phyloP scores from a whole-genome alignment of 2,797 vertebrate genomes.

The Sciurus carolinensis region DNA sequence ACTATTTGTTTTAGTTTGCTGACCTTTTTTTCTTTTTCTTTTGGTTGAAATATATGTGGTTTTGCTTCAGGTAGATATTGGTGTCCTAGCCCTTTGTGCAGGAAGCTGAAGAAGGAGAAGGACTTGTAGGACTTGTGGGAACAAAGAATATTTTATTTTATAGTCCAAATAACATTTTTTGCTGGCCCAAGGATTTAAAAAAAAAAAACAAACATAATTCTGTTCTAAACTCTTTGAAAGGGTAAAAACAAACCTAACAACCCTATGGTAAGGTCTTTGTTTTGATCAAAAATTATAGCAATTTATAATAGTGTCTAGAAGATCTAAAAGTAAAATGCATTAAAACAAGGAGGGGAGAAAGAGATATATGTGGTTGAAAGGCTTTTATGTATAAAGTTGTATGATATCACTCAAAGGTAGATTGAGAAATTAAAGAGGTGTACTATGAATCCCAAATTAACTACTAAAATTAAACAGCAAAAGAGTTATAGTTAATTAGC shows the following conservation, averaged over 20 bases:
- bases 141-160: constrained; percentile 46
- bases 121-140: background rate
- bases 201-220: background rate
- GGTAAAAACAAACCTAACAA: background rate
- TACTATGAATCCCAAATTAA: background rate
- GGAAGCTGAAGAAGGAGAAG: constrained; percentile 18
- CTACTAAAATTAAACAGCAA: background rate
- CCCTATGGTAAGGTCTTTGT: background rate
- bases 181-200: background rate
- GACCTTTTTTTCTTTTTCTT: constrained; percentile 37
- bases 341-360: background rate
- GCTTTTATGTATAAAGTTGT: background rate
- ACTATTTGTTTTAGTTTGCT: background rate
- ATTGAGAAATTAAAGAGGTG: background rate
- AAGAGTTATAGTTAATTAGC: background rate
- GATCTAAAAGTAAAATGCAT: background rate
- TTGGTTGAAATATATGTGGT: constrained; percentile 42
- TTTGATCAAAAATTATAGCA: background rate
- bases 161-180: constrained; percentile 44
- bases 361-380: background rate
- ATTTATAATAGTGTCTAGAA: background rate
- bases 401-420: background rate
- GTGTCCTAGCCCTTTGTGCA: background rate
- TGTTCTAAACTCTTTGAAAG: constrained; percentile 27
- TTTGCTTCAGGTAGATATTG: constrained; percentile 61